phyloP scores from a whole-genome alignment of 2,113 vertebrate species.

The Chlamydotis undulata region DNA sequence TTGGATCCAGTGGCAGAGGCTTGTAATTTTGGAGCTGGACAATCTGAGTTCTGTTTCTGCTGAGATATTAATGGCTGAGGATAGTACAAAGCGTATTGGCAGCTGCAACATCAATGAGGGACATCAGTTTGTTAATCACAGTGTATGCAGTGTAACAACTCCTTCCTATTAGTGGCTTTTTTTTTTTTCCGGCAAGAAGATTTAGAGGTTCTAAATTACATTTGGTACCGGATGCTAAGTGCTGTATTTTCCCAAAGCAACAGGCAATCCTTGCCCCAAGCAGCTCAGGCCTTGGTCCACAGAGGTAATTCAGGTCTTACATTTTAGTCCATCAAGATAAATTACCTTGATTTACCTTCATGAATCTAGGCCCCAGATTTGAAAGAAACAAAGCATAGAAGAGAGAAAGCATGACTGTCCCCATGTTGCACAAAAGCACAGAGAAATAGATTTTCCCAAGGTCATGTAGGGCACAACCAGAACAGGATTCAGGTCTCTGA shows the following conservation, averaged over 20 bases:
- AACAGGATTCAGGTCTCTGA: conserved; percentile 16
- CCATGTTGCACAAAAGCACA: neutral
- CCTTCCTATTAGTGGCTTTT: neutral
- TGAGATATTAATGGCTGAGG: conserved; percentile 29
- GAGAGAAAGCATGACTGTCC: neutral
- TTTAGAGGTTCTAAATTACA: neutral
- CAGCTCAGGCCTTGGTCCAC: neutral
- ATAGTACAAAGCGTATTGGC: conserved; percentile 9
- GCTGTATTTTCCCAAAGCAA: neutral
- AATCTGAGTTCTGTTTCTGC: neutral
- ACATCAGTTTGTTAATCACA: conserved; percentile 46
- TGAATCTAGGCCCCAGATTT: neutral
- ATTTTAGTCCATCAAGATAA: conserved; percentile 15
- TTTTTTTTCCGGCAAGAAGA: neutral
- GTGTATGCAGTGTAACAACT: conserved; percentile 4
- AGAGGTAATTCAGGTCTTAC: neutral
- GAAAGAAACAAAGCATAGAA: conserved; percentile 29
- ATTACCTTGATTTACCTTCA: conserved; percentile 41
- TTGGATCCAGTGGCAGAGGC: neutral
- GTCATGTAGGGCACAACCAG: conserved; percentile 14
- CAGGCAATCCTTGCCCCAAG: neutral
- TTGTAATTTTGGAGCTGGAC: neutral
- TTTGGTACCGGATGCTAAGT: neutral
- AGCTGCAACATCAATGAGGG: conserved; percentile 17
- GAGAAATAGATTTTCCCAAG: conserved; percentile 27